Conservation (phyloP, 2,888 invertebrate genomes). For the Schrankia costaestrigalis region DNA sequence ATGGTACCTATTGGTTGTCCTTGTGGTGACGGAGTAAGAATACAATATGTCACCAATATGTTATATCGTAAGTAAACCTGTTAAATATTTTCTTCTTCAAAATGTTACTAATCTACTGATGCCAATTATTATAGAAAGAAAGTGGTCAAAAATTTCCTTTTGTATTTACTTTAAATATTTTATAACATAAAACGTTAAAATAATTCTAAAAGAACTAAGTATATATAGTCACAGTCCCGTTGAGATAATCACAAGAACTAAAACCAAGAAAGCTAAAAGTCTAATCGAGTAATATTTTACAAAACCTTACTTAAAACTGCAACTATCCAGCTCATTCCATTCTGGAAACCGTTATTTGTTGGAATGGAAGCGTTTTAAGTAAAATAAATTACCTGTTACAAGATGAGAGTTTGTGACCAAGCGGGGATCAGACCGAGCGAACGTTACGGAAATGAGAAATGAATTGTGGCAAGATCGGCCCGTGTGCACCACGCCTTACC, state of each 20-base stretch:
- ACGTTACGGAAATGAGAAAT: constrained; percentile 61
- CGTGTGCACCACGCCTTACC: constrained; percentile 30
- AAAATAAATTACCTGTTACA: constrained; percentile 60
- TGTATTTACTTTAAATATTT: too few relatives aligned
- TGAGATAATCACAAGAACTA: constrained; percentile 18
- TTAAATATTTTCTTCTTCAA: too few relatives aligned
- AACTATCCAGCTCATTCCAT: constrained; percentile 35
- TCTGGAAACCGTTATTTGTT: constrained; percentile 48
- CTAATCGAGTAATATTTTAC: constrained; percentile 38
- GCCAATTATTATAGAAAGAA: too few relatives aligned
- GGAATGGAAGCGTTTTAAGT: constrained; percentile 53
- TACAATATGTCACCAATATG: too few relatives aligned
- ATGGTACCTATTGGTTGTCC: too few relatives aligned
- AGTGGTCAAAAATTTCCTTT: too few relatives aligned
- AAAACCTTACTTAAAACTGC: constrained; percentile 39
- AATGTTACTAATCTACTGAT: too few relatives aligned
- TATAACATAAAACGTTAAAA: too few relatives aligned
- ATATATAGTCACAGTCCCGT: constrained; percentile 10
- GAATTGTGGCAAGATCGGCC: constrained; percentile 53
- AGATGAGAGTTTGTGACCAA: constrained; percentile 51
- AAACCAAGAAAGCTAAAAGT: constrained; percentile 30
- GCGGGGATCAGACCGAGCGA: constrained; percentile 43
- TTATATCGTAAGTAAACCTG: too few relatives aligned
- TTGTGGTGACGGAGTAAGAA: too few relatives aligned
- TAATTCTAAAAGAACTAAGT: too few relatives aligned